A percentile compares a stretch with the other conserved stretches of the same genome.
Conservation (phyloP, 2,113 vertebrate genomes). For the Ivindomyrus marchei region DNA sequence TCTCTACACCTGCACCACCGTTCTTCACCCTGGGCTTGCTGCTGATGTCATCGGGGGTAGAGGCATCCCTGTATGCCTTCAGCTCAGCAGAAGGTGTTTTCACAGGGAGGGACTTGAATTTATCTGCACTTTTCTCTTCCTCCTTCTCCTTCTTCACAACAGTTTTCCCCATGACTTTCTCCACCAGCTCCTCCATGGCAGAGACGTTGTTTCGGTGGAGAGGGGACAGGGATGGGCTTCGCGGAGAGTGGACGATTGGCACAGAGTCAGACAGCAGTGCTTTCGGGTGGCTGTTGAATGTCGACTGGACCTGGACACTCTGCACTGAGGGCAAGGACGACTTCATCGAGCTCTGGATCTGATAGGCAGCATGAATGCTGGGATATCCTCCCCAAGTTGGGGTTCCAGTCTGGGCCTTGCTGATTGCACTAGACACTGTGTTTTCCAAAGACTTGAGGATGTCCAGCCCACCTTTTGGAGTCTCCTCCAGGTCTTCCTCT, state of each 20-base stretch:
- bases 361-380: constrained; percentile 78
- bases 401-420: constrained; percentile 74
- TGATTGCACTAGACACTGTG: constrained; percentile 74
- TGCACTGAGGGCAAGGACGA: constrained; percentile 55
- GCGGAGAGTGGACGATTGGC: constrained; percentile 74
- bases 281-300: constrained; percentile 54
- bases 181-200: constrained; percentile 77
- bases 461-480: constrained; percentile 69
- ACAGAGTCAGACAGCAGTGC: constrained; percentile 71
- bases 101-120: constrained; percentile 53
- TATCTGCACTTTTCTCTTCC: constrained; percentile 63
- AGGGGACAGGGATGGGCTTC: constrained; percentile 61
- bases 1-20: constrained; percentile 56
- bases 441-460: constrained; percentile 78
- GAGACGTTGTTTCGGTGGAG: constrained; percentile 74
- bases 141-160: constrained; percentile 48
- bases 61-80: constrained; percentile 69
- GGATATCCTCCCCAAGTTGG: constrained; percentile 78
- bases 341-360: constrained; percentile 67
- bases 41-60: constrained; percentile 56
- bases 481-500: constrained; percentile 75
- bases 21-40: constrained; percentile 63
- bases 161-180: constrained; percentile 75
- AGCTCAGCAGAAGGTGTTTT: constrained; percentile 60
- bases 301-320: constrained; percentile 66